A percentile compares a stretch with the other conserved stretches of the same genome.
These are phyloP conservation scores for Ursus arctos DNA, from an alignment of 2,113 vertebrate species.

Conservation along the genomic window DNA sequence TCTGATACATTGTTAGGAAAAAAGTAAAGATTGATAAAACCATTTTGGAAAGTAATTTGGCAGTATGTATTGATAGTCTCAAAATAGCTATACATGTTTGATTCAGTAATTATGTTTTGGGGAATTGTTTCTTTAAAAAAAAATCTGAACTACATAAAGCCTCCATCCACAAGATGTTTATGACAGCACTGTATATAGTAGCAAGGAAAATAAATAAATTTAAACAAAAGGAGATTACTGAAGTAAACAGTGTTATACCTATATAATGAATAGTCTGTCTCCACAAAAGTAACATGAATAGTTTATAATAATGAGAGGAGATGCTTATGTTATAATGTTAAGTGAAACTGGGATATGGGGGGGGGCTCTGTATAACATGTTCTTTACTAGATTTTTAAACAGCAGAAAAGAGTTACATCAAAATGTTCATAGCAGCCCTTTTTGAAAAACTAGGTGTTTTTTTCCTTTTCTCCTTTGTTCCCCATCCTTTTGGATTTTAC, in stretches of 20 bases:
- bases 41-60: not conserved
- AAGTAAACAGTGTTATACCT: not conserved
- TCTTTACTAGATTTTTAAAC: not conserved
- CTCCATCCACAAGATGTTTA: not conserved
- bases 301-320: not conserved
- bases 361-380: not conserved
- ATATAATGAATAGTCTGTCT: not conserved
- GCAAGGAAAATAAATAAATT: not conserved
- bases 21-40: not conserved
- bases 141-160: not conserved
- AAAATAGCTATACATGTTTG: not conserved
- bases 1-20: not conserved
- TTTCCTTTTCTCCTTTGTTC: not conserved
- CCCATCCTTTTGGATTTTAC: not conserved
- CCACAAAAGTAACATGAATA: not conserved
- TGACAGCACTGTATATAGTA: not conserved
- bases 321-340: not conserved
- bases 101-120: not conserved
- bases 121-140: not conserved
- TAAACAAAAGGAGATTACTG: not conserved
- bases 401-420: not conserved
- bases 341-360: not conserved
- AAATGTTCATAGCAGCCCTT: not conserved
- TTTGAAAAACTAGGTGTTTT: not conserved
- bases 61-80: not conserved